Evolutionary conservation across 2,888 invertebrate genomes (phyloP).

Genomic region (Argyresthia albistria): DNA sequence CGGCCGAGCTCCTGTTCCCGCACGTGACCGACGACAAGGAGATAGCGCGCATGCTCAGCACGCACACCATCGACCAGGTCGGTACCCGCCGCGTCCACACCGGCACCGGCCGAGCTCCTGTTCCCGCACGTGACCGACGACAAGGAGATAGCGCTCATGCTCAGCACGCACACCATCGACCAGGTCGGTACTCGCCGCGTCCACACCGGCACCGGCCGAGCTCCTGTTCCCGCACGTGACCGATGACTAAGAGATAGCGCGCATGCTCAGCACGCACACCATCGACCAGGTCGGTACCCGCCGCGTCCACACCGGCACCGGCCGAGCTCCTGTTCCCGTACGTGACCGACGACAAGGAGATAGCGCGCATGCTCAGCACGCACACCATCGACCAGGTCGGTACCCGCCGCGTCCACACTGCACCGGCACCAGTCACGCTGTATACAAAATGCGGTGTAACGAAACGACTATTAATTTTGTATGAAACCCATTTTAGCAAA

Average conservation of each 20-base stretch:
- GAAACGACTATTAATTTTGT: too few relatives aligned
- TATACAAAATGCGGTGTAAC: too few relatives aligned
- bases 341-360: conserved; percentile 82
- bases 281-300: conserved; percentile 79
- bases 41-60: conserved; percentile 84
- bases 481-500: too few relatives aligned
- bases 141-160: conserved; percentile 82
- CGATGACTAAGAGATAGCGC: conserved; percentile 85
- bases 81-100: too few relatives aligned
- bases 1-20: conserved; percentile 83
- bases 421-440: too few relatives aligned
- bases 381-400: conserved; percentile 83
- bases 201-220: too few relatives aligned
- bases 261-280: conserved; percentile 86
- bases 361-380: conserved; percentile 85
- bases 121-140: conserved; percentile 90
- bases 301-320: too few relatives aligned
- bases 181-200: neutral
- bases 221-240: conserved; percentile 81
- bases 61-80: conserved; percentile 82
- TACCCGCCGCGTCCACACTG: too few relatives aligned
- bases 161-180: conserved; percentile 90
- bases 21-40: conserved; percentile 88
- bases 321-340: conserved; percentile 85
- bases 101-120: conserved; percentile 81